Conservation (phyloP, 2,113 vertebrate genomes). For the Catharus bicknelli region DNA sequence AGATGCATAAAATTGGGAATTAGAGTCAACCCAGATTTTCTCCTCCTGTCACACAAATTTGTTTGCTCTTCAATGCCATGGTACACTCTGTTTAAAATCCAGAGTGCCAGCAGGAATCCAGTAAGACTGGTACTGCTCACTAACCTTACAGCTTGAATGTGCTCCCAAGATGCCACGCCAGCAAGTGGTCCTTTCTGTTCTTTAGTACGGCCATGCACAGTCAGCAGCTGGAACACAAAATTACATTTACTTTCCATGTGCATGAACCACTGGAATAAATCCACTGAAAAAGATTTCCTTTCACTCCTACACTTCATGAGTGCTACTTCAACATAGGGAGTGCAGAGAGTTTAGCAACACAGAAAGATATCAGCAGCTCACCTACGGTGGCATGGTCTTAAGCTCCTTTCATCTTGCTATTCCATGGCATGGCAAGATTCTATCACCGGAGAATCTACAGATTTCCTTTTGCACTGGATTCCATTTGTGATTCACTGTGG, state of each 20-base stretch:
- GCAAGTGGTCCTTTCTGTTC: slow-evolving; percentile 94
- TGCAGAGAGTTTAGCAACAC: not conserved
- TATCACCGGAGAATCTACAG: not conserved
- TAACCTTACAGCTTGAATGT: slow-evolving; percentile 92
- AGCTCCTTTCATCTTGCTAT: not conserved
- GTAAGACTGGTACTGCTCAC: not conserved
- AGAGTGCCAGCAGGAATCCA: not conserved
- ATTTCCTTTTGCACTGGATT: not conserved
- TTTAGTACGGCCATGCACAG: slow-evolving; percentile 94
- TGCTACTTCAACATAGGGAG: not conserved
- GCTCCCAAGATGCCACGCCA: slow-evolving; percentile 91
- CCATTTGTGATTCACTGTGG: not conserved
- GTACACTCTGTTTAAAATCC: not conserved
- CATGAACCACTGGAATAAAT: not conserved
- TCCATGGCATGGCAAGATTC: not conserved
- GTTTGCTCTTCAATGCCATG: not conserved
- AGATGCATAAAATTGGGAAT: not conserved
- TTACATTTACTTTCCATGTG: not conserved
- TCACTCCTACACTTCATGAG: not conserved
- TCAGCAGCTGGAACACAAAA: slow-evolving; percentile 82
- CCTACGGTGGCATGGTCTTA: not conserved
- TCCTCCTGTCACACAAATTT: not conserved
- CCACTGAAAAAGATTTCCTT: not conserved
- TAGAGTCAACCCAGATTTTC: not conserved
- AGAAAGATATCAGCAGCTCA: not conserved